Conservation (phyloP, 2,797 vertebrate species). For the Coregonus sp. region DNA sequence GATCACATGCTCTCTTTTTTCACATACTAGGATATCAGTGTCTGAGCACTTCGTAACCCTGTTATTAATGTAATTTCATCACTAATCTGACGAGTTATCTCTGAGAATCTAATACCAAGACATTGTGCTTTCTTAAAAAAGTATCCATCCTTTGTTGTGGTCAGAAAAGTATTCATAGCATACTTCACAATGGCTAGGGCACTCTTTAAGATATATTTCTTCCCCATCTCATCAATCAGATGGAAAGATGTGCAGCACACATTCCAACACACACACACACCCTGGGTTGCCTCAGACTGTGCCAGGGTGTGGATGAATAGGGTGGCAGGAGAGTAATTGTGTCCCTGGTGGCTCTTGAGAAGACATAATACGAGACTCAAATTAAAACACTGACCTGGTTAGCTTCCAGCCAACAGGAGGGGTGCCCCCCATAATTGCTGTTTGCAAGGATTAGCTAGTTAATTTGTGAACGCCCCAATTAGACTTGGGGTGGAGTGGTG, state of each 20-base stretch:
- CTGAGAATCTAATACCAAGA: constrained; percentile 23
- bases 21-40: background rate
- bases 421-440: constrained; percentile 41
- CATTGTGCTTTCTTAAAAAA: constrained; percentile 7
- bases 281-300: background rate
- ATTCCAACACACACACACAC: constrained; percentile 3
- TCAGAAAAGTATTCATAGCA: background rate
- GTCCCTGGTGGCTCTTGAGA: constrained; percentile 56
- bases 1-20: background rate
- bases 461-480: constrained; percentile 39
- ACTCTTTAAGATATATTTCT: background rate
- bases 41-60: background rate
- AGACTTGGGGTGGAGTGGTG: constrained; percentile 6
- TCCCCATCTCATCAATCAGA: constrained; percentile 10
- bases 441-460: constrained; percentile 50
- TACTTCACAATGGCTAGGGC: background rate
- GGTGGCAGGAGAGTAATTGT: constrained; percentile 55
- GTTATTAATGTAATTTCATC: background rate
- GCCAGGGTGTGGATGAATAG: constrained; percentile 47
- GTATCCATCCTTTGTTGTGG: background rate
- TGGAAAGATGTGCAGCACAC: constrained; percentile 14
- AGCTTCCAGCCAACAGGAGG: constrained; percentile 45
- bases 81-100: background rate
- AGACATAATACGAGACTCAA: constrained; percentile 48
- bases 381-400: constrained; percentile 70